These are phyloP conservation scores for Noctua comes DNA, from an alignment of 2,888 invertebrate species.

Conservation along the genomic window DNA sequence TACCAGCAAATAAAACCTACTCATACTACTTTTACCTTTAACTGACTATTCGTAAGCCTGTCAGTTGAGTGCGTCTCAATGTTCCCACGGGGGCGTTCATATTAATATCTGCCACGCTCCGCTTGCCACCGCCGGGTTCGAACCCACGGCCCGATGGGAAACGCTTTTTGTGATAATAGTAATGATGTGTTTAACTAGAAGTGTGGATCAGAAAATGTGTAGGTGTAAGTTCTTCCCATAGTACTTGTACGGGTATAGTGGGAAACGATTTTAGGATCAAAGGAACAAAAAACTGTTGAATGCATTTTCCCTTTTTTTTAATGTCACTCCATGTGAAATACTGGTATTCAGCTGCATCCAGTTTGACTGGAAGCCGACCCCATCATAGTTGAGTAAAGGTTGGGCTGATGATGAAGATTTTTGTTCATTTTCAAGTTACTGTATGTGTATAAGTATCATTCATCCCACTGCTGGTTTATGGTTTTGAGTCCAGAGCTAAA, in stretches of 20 bases:
- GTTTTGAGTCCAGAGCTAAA: neutral
- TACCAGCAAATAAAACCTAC: neutral
- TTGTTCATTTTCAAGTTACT: neutral
- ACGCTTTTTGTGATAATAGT: slow-evolving; percentile 46
- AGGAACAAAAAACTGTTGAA: neutral
- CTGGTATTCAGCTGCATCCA: neutral
- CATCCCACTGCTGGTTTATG: neutral
- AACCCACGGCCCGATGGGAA: slow-evolving; percentile 61
- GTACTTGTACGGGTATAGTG: no score
- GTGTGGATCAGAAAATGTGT: slow-evolving; percentile 7
- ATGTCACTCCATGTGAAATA: neutral
- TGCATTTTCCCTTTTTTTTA: neutral
- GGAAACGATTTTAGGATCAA: neutral
- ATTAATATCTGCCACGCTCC: slow-evolving; percentile 69
- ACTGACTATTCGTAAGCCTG: slow-evolving; percentile 9
- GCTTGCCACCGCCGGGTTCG: slow-evolving; percentile 63
- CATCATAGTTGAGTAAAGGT: no score
- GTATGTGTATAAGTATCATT: rapidly evolving
- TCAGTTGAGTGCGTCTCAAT: slow-evolving; percentile 13
- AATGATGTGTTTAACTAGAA: slow-evolving; percentile 40
- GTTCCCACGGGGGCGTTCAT: slow-evolving; percentile 70
- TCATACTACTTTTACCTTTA: neutral
- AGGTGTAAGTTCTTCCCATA: neutral
- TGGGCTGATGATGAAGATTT: neutral
- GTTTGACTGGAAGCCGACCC: neutral